phyloP scores from a whole-genome alignment of 2,888 invertebrate genomes.

The Baronia brevicornis region DNA sequence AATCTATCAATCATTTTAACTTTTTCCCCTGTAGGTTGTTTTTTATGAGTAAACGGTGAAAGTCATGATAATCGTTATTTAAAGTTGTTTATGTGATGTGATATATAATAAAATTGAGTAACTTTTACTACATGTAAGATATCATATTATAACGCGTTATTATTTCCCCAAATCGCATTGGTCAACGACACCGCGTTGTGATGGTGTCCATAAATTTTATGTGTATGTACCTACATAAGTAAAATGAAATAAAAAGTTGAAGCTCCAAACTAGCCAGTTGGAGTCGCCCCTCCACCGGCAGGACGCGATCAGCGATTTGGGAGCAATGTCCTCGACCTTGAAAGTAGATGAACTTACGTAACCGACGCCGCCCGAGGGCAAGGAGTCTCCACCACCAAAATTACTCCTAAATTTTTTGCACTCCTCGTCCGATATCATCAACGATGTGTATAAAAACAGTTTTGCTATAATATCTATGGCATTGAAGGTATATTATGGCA shows the following conservation, averaged over 20 bases:
- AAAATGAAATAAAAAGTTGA: slow-evolving; percentile 27
- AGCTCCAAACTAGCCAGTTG: slow-evolving; percentile 58
- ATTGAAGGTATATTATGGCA: slow-evolving; percentile 7
- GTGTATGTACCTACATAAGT: too few species aligned
- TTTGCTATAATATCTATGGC: slow-evolving; percentile 9
- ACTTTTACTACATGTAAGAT: too few species aligned
- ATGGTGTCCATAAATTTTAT: slow-evolving; percentile 9
- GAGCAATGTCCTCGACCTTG: slow-evolving; percentile 75
- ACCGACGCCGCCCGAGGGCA: slow-evolving; percentile 58
- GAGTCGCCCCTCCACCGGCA: slow-evolving; percentile 41
- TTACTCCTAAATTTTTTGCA: slow-evolving; percentile 66
- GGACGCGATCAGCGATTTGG: slow-evolving; percentile 72
- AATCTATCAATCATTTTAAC: too few species aligned
- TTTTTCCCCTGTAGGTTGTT: too few species aligned
- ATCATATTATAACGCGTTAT: too few species aligned
- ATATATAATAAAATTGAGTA: too few species aligned
- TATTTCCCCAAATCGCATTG: too few species aligned
- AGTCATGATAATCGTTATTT: too few species aligned
- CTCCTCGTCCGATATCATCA: slow-evolving; percentile 46
- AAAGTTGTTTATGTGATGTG: too few species aligned
- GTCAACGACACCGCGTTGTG: too few species aligned
- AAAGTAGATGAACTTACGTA: slow-evolving; percentile 73
- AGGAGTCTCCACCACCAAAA: slow-evolving; percentile 54
- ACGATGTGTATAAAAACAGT: slow-evolving; percentile 24
- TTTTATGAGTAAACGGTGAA: too few species aligned